Base-by-base conservation (phyloP, 2,888 invertebrate species). In the Diogma glabrata region DNA sequence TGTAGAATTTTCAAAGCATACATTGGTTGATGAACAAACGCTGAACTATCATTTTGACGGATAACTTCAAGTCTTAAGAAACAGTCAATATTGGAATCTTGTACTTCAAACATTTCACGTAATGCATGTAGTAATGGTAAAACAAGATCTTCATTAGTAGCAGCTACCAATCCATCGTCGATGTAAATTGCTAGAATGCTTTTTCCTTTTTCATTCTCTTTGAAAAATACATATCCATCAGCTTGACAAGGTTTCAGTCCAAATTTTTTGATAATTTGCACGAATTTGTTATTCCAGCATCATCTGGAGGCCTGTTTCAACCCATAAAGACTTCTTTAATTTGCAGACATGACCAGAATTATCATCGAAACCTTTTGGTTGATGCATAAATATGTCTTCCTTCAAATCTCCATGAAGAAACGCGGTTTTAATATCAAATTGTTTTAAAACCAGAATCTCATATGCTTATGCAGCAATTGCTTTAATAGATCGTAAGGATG, bases 261-360 rank as follows among this genome's bases (percentile, higher is more conserved):
- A 53, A 60, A 57, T 30, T 51, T 57, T 22, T 49, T 24, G 16
- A 61, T 30, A 24, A 60, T 57, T 12, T 54, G 24, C 10, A 52
- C 55, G 40, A 62, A 57, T 50, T 55, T 59, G 33, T 50, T 20
- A 30, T 60, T 60, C 59, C 59, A 60, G 46, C 54, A 53, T n/a
- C n/a, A n/a, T 47, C 6, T n/a, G 14, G 52, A 50, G 5, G 55
- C 50, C 48, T 56, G 55, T 16, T 56, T 56, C 4, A 56, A 38
- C 3, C 56, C 53, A 45, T 56, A 55, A 7, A 56, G 12, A 20
- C 52, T 50, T 54, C 4, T 50, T 46, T 4, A 56, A 22, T 16
- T 28, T 20, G 47, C 47, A 55, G 8, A 55, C 52, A 12, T 33
- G 38, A 33, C 53, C 38, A 6, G 53, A 53, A 16, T 54, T n/a